phyloP scores from a whole-genome alignment of 1,140 invertebrate genomes.

The Zaprionus tsacasi region DNA sequence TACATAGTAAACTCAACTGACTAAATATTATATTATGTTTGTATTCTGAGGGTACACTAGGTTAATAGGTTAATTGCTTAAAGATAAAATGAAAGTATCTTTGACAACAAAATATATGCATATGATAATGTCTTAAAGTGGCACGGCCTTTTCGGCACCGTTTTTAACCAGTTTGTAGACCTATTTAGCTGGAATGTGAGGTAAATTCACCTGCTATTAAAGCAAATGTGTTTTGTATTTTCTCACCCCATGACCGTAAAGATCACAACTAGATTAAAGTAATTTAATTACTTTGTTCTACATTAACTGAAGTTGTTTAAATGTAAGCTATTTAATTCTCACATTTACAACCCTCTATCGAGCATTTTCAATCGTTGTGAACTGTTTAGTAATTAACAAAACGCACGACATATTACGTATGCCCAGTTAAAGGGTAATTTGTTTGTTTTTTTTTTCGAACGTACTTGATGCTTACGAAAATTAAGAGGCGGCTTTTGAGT shows the following conservation, averaged over 20 bases:
- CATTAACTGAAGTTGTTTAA: not conserved
- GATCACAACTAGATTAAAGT: slow-evolving; percentile 1
- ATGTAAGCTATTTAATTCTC: not conserved
- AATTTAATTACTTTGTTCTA: not conserved
- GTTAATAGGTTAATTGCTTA: not conserved
- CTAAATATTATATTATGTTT: not conserved
- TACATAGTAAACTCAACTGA: not conserved
- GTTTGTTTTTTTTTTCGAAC: slow-evolving; percentile 38
- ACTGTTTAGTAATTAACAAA: not conserved
- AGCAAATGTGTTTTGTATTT: not conserved
- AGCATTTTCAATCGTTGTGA: not conserved
- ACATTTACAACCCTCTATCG: not conserved
- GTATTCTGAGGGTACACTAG: not conserved
- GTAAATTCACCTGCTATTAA: not conserved
- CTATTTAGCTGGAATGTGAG: not conserved
- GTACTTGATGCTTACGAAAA: slow-evolving; percentile 17
- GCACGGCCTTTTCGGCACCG: not conserved
- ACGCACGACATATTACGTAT: not conserved
- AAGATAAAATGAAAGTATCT: slow-evolving; percentile 6
- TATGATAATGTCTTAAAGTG: not conserved
- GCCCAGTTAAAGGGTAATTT: slow-evolving; percentile 7
- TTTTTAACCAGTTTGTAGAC: slow-evolving; percentile 1
- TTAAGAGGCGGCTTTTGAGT: slow-evolving; percentile 22
- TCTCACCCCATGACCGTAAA: not conserved
- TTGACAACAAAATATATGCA: not conserved